These are phyloP conservation scores for Gyps fulvus DNA, from an alignment of 2,113 vertebrate species.

Conservation along the genomic window DNA sequence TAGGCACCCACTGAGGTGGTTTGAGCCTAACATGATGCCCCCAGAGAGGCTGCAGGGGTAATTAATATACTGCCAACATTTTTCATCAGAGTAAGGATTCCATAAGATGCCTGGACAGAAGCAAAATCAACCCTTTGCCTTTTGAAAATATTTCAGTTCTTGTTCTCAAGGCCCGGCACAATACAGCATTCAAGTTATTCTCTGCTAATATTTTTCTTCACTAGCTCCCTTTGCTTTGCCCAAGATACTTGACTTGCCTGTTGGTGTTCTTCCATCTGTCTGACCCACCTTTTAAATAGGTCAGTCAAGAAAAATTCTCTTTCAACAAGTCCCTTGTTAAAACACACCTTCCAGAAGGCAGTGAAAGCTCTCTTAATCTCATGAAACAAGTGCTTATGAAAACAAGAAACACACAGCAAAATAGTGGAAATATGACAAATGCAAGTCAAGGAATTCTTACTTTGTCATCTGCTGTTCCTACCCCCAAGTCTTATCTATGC, in stretches of 20 bases:
- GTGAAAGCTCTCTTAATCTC: neutral
- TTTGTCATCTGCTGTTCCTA: neutral
- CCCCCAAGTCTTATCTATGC: neutral
- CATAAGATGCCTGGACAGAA: neutral
- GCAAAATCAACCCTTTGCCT: neutral
- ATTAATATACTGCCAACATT: neutral
- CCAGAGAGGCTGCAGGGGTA: neutral
- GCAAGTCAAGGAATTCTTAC: neutral
- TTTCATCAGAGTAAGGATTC: neutral
- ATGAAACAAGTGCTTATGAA: neutral
- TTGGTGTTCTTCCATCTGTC: neutral
- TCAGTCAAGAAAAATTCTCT: neutral
- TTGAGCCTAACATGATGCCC: neutral
- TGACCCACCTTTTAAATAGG: neutral
- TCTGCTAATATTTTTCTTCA: neutral
- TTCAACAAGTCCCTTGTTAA: neutral
- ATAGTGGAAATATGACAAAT: neutral
- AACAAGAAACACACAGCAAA: neutral
- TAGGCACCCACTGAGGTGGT: neutral
- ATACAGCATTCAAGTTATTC: neutral
- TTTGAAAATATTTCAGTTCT: neutral
- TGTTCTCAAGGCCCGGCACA: neutral
- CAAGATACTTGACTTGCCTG: neutral
- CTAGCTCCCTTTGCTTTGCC: neutral
- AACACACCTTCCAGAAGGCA: neutral